A percentile compares a stretch with the other conserved stretches of the same genome.
Evolutionary conservation across 2,113 vertebrate species (phyloP).

Genomic region (Grus americana): DNA sequence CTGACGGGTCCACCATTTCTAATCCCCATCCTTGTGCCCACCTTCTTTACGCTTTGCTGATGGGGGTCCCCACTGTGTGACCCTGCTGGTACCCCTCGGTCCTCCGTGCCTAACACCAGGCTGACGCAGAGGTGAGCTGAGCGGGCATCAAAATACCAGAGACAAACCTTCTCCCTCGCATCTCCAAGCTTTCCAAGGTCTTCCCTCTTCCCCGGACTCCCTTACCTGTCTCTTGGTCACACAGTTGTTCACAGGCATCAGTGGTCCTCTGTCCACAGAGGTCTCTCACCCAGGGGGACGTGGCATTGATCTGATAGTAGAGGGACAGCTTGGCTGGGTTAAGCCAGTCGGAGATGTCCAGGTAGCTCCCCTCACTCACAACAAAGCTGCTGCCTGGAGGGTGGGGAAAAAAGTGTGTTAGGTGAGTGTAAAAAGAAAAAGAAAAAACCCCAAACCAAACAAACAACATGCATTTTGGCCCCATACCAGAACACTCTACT

Average conservation of each 20-base stretch:
- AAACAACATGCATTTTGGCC: neutral
- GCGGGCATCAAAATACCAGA: neutral
- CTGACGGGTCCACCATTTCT: neutral
- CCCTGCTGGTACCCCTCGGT: neutral
- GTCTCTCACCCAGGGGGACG: slow-evolving; percentile 92
- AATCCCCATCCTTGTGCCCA: neutral
- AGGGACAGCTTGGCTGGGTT: slow-evolving; percentile 95
- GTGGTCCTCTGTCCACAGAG: slow-evolving; percentile 94
- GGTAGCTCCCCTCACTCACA: slow-evolving; percentile 93
- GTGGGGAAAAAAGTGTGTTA: neutral
- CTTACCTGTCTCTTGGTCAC: slow-evolving; percentile 94
- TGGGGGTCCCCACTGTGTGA: neutral
- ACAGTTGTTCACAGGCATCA: slow-evolving; percentile 95
- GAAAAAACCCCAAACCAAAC: too few relatives aligned
- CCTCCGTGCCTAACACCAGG: neutral
- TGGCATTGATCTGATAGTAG: slow-evolving; percentile 95
- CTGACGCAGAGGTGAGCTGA: neutral
- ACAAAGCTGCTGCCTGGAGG: slow-evolving; percentile 94
- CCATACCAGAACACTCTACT: neutral
- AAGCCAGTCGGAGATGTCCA: slow-evolving; percentile 97
- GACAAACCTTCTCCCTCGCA: neutral
- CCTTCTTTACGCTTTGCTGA: neutral
- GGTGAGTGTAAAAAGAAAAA: neutral
- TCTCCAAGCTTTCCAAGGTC: neutral
- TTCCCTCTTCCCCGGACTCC: neutral